Conservation (phyloP, 2,888 invertebrate species). For the Onthophagus sagittarius region DNA sequence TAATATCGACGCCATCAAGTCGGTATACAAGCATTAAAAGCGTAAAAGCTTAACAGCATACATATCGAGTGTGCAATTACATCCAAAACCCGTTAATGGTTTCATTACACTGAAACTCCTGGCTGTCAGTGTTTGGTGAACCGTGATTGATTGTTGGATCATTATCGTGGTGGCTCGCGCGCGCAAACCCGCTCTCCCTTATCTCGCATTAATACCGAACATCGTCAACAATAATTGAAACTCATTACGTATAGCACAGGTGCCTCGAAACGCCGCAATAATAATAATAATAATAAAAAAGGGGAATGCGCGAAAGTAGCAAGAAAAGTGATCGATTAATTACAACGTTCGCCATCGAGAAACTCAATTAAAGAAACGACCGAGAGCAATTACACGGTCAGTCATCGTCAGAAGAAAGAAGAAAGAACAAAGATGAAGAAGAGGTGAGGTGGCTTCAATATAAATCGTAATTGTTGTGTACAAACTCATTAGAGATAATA, state of each 20-base stretch:
- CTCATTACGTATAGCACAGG: neutral
- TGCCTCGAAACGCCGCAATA: neutral
- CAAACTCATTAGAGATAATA: constrained; percentile 20
- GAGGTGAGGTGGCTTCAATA: constrained; percentile 1
- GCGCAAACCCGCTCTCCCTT: neutral
- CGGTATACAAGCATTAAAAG: neutral
- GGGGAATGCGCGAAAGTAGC: neutral
- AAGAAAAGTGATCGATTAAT: constrained; percentile 5
- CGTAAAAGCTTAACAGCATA: neutral
- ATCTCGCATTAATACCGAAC: neutral
- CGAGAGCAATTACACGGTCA: constrained; percentile 5
- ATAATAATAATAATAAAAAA: neutral
- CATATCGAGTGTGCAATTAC: neutral
- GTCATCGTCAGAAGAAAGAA: neutral
- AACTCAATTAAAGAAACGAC: constrained; percentile 12
- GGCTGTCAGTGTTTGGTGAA: neutral
- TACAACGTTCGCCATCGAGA: neutral
- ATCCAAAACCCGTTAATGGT: neutral
- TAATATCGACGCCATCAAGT: neutral
- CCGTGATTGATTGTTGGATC: neutral
- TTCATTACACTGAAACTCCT: neutral
- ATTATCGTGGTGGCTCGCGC: neutral
- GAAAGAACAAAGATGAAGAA: neutral
- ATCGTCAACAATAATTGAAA: neutral
- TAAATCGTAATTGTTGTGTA: constrained; percentile 17